Evolutionary conservation across 1,140 invertebrate genomes (phyloP).

Genomic region (Leptinotarsa undecemlineata): DNA sequence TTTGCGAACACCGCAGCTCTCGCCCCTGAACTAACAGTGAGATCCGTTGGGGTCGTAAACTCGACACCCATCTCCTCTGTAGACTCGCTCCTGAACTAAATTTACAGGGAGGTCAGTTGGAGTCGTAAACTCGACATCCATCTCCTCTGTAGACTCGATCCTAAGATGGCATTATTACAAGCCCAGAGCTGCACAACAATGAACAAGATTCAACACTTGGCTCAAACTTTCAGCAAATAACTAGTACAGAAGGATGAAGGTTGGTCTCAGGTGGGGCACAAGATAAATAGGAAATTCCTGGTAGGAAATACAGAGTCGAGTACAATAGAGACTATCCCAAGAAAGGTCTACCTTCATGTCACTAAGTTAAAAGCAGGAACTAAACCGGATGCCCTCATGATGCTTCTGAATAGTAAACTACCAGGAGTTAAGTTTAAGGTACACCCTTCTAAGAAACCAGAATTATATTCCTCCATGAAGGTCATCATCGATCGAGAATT

Average conservation of each 20-base stretch:
- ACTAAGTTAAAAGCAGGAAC: constrained; percentile 14
- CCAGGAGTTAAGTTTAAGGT: constrained; percentile 11
- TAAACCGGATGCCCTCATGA: constrained; percentile 11
- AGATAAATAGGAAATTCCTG: constrained; percentile 8
- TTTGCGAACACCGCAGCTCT: too few relatives aligned
- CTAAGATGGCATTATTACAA: background rate
- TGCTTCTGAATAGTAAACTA: constrained; percentile 17
- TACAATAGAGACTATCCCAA: constrained; percentile 12
- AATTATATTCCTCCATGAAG: constrained; percentile 14
- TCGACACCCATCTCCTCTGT: too few relatives aligned
- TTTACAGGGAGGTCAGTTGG: too few relatives aligned
- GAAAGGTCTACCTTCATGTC: constrained; percentile 17
- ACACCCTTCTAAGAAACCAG: constrained; percentile 17
- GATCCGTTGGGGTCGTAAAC: too few relatives aligned
- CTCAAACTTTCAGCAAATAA: background rate
- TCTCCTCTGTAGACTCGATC: too few relatives aligned
- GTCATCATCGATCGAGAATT: constrained; percentile 15
- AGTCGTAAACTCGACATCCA: too few relatives aligned
- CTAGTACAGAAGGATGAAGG: constrained; percentile 11
- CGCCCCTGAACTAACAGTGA: too few relatives aligned
- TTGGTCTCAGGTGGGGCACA: constrained; percentile 10
- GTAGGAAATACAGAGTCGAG: constrained; percentile 12
- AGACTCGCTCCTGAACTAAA: too few relatives aligned
- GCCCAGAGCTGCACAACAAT: constrained; percentile 4
- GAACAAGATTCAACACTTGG: constrained; percentile 10